Evolutionary conservation across 1,140 invertebrate genomes (phyloP), one percentile per base, ranked within the genome.

Genomic region (Tetraneura akinire): DNA sequence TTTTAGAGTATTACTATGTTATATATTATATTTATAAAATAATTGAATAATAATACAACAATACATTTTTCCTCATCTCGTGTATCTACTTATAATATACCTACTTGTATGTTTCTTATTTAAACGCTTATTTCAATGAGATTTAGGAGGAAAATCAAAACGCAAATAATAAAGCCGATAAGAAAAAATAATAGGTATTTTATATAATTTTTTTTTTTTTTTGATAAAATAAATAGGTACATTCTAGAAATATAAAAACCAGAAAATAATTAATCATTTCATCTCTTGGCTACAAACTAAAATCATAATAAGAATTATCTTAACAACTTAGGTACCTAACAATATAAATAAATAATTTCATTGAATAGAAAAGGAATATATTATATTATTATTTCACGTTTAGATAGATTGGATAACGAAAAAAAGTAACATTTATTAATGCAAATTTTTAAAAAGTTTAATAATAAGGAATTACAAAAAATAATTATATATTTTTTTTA

Each of bases 131-230:
- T 26, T 68, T 47, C 26, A 14, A 68, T 47, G 21, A 68, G 66
- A n/a, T 23, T 23, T 8, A 26, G 8, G 8, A 23, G 42, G 45
- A 68, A 68, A 47, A 68, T 47, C 66, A 9, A 68, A 68, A 47
- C 23, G 37, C 45, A 68, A 68, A 68, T 23, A n/a, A n/a, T n/a
- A 68, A 47, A n/a, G 9, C 66, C 23, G 42, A 68, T 68, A 47
- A 68, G 42, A 47, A 47, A 68, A 47, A 68, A 68, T 47, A 47
- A 16, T 45, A 68, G n/a, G n/a, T n/a, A n/a, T n/a, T n/a, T n/a
- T n/a, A n/a, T n/a, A n/a, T n/a, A n/a, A n/a, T 45, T 26, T 21
- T 18, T 6, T 47, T 68, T 68, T 47, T n/a, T n/a, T n/a, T n/a
- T n/a, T 37, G 21, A 47, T 11, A 42, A 29, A 26, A 68, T 68